Percentiles rank a stretch among this genome's conserved stretches.
Conservation (phyloP, 2,888 invertebrate genomes). For the Hecatera dysodea region DNA sequence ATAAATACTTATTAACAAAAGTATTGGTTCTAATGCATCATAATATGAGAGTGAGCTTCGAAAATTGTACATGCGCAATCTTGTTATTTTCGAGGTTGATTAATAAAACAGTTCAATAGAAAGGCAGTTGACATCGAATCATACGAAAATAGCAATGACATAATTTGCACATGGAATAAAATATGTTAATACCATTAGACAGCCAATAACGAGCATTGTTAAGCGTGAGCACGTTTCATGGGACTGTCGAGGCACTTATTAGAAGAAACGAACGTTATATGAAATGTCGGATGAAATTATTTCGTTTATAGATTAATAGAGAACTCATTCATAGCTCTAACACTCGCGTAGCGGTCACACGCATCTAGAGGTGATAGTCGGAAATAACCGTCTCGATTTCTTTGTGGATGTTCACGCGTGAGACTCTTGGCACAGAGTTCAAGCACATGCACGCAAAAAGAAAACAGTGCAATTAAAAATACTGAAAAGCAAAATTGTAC, state of each 20-base stretch:
- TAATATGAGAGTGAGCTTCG: background rate
- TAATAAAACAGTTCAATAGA: constrained; percentile 30
- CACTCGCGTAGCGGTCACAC: constrained; percentile 53
- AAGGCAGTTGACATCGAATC: constrained; percentile 39
- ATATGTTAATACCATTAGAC: constrained; percentile 51
- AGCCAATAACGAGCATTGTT: constrained; percentile 47
- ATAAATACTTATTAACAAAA: no score
- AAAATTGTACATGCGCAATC: constrained; percentile 2
- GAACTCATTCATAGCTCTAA: constrained; percentile 59
- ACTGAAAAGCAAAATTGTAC: constrained; percentile 67
- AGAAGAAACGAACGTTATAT: constrained; percentile 40
- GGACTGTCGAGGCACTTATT: constrained; percentile 28
- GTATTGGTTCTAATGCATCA: background rate
- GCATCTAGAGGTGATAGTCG: constrained; percentile 69
- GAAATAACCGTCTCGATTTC: constrained; percentile 78
- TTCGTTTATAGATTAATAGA: constrained; percentile 53
- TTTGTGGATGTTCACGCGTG: constrained; percentile 74
- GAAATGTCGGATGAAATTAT: constrained; percentile 57
- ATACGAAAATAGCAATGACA: constrained; percentile 55
- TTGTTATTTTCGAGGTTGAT: constrained; percentile 27
- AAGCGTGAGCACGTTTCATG: constrained; percentile 41
- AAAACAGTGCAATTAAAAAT: constrained; percentile 73
- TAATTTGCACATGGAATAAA: constrained; percentile 43
- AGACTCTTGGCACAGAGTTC: constrained; percentile 78
- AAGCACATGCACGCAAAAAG: constrained; percentile 69